Conservation (phyloP, 2,113 vertebrate species). For the Geothlypis trichas region DNA sequence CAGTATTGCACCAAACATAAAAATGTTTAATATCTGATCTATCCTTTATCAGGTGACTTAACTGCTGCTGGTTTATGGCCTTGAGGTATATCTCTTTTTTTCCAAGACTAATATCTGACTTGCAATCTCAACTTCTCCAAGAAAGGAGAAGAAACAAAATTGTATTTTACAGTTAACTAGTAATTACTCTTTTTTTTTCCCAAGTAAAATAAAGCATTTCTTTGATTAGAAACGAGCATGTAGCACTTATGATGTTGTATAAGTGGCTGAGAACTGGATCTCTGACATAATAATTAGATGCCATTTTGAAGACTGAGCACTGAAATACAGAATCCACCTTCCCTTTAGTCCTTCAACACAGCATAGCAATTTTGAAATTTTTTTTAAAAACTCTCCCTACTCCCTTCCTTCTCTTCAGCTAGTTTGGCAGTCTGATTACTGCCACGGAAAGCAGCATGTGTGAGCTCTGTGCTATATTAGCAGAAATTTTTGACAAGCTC, state of each 20-base stretch:
- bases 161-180: background rate
- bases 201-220: background rate
- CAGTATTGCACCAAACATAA: background rate
- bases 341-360: background rate
- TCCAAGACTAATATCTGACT: background rate
- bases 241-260: background rate
- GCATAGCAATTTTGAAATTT: background rate
- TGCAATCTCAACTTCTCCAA: background rate
- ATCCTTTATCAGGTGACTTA: background rate
- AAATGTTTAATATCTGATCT: background rate
- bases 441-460: background rate
- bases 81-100: background rate
- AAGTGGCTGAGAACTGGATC: background rate
- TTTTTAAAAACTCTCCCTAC: background rate
- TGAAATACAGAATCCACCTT: background rate
- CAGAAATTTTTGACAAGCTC: background rate
- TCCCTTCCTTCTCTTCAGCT: background rate
- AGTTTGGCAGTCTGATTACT: background rate
- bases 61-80: background rate
- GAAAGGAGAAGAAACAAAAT: background rate
- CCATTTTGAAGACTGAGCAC: background rate
- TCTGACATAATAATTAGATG: background rate
- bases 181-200: background rate
- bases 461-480: background rate
- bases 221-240: conserved; percentile 4